Conservation (phyloP, 2,888 invertebrate species). For the Hydriomena furcata region DNA sequence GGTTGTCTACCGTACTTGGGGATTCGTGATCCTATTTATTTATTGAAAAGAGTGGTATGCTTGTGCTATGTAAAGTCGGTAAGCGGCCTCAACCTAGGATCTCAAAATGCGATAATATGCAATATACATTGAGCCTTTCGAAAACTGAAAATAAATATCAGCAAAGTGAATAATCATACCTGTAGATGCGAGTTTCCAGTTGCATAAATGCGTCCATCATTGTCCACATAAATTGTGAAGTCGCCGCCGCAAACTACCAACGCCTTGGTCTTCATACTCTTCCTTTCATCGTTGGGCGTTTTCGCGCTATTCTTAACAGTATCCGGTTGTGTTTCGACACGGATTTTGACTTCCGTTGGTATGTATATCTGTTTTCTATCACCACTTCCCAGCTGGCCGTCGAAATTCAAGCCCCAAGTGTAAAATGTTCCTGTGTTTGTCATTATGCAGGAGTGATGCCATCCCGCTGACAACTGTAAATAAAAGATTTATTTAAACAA, state of each 20-base stretch:
- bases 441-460: conserved; percentile 91
- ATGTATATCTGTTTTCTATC: conserved; percentile 83
- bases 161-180: conserved; percentile 48
- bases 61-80: too few species aligned
- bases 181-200: conserved; percentile 87
- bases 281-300: conserved; percentile 51
- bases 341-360: conserved; percentile 80
- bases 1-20: too few species aligned
- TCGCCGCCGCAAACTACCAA: conserved; percentile 89
- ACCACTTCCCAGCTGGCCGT: conserved; percentile 93
- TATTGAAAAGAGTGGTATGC: too few species aligned
- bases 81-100: too few species aligned
- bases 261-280: conserved; percentile 51
- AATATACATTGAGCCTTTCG: too few species aligned
- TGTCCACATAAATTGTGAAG: conserved; percentile 88
- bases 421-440: conserved; percentile 88
- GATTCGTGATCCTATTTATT: too few species aligned
- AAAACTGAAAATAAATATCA: too few species aligned
- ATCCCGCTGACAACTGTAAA: conserved; percentile 86
- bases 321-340: conserved; percentile 57
- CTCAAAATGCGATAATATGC: too few species aligned
- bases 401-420: conserved; percentile 94
- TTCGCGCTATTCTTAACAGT: conserved; percentile 45
- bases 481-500: not conserved
- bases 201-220: conserved; percentile 86